Evolutionary conservation across 2,113 vertebrate genomes (phyloP), one percentile per base, ranked within the genome.

Genomic region (Peromyscus leucopus): DNA sequence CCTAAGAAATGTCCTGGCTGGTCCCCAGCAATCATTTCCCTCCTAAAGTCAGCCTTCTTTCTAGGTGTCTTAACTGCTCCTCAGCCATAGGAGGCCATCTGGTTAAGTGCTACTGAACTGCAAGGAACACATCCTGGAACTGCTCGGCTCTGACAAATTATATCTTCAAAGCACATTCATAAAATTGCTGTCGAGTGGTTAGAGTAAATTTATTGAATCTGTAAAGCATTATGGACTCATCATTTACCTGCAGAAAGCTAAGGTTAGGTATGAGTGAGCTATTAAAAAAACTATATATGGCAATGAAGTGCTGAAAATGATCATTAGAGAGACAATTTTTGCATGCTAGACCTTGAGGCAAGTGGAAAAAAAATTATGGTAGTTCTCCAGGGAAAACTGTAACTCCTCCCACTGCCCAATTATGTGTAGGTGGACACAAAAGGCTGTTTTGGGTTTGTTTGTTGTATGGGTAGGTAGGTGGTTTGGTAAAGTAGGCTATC

Each of bases 121-220:
- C 72, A 89, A 94, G 87, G 90, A 90, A 90, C 51, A 79, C 2
- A 91, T 61, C 13, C 57, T 65, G 67, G 94, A 95, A 83, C 42
- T 33, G 19, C 48, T 89, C 61, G 82, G 57, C 89, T 95, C 89
- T 75, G 94, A 91, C 1, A 2, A 93, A 74, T 75, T 85, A 96
- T 1, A 1, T 97, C 86, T 91, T 93, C 78, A 93, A 76, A 96
- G 57, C 55, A 78, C 63, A 71, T 91, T 71, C 82, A 93, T 95
- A 96, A 98, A 97, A 87, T 96, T 71, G 67, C 69, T 96, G 88
- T 94, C 83, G 82, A 93, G 92, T 96, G 86, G 96, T 93, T 96
- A 97, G 59, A 80, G 88, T 72, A 83, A 89, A 71, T 83, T 97
- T 94, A 94, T 75, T 89, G 93, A 91, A 86, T 55, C 82, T 96